Evolutionary conservation across 2,113 vertebrate genomes (phyloP), one percentile per base, ranked within the genome.

Genomic region (Ictalurus furcatus): DNA sequence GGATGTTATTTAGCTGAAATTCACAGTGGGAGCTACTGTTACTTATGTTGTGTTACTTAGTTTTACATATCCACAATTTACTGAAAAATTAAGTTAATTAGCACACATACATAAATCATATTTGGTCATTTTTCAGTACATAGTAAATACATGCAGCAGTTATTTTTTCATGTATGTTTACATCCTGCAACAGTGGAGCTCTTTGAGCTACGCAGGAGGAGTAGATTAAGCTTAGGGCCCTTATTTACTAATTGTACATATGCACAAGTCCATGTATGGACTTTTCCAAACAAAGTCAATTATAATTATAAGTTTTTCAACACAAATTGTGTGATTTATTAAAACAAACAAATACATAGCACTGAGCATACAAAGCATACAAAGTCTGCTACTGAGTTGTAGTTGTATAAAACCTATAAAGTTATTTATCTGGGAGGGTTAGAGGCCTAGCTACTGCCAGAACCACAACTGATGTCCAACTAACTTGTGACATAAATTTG

Each of bases 121-220:
- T 80, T 80, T 52, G 73, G 34, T 23, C 6, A 78, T 78, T 78
- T 58, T 19, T 82, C 78, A 54, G 78, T 54, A 28, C 78, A 58
- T 30, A 34, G 52, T 52, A 19, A 82, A 58, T 54, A n/a, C 25
- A 54, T 54, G 54, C 28, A 54, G n/a, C 52, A 82, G 25, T 30
- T 56, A 4, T 17, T 81, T 56, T 73, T 73, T 8, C 44, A 79
- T 23, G 21, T 80, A 52, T 28, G 23, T 80, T 82, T 34, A 34
- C 16, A 82, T 56, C 19, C n/a, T 82, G n/a, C 30, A 82, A 82
- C 80, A 82, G 23, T 82, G 30, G 54, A 59, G 54, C 56, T 82
- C 37, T 82, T 59, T 59, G 30, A 59, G n/a, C 14, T 30, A 56
- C 28, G 28, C 17, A 37, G 17, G 54, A 37, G 16, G 56, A 82